Conservation (phyloP, 1,140 invertebrate species). For the Diabrotica virgifera region DNA sequence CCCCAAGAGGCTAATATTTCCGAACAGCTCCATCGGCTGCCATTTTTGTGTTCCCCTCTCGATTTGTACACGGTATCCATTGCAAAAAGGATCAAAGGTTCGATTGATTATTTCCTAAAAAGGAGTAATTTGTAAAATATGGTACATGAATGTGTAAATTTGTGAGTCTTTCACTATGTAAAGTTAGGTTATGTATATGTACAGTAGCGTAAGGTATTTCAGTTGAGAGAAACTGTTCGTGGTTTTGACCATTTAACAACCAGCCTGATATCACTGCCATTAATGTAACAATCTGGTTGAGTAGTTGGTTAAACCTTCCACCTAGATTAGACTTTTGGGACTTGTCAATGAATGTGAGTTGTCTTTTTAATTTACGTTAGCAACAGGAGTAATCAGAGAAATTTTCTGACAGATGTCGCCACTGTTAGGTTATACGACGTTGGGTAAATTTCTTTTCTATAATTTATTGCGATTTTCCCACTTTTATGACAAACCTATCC, state of each 20-base stretch:
- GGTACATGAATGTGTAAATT: constrained; percentile 26
- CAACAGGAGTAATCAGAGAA: no score
- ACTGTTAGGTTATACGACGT: no score
- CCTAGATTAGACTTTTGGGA: constrained; percentile 21
- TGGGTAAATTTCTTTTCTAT: no score
- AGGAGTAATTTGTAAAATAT: constrained; percentile 23
- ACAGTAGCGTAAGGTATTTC: constrained; percentile 22
- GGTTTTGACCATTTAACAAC: constrained; percentile 33
- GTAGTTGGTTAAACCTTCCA: constrained; percentile 28
- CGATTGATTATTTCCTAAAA: constrained; percentile 13
- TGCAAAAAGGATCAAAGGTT: constrained; percentile 28
- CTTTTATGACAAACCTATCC: no score
- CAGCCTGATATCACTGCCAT: constrained; percentile 33
- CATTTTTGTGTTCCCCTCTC: background rate
- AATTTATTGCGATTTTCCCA: no score
- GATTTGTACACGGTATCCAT: background rate
- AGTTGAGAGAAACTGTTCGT: constrained; percentile 13
- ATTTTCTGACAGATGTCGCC: no score
- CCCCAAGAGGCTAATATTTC: background rate
- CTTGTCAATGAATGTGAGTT: no score
- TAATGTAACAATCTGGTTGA: constrained; percentile 25
- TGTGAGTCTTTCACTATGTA: constrained; percentile 30
- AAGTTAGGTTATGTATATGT: constrained; percentile 26
- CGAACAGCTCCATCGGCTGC: background rate
- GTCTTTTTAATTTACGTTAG: no score